Percentiles rank a stretch among this genome's conserved stretches.
phyloP scores from a whole-genome alignment of 2,113 vertebrate species.

The Cryptomyrus ogoouensis region DNA sequence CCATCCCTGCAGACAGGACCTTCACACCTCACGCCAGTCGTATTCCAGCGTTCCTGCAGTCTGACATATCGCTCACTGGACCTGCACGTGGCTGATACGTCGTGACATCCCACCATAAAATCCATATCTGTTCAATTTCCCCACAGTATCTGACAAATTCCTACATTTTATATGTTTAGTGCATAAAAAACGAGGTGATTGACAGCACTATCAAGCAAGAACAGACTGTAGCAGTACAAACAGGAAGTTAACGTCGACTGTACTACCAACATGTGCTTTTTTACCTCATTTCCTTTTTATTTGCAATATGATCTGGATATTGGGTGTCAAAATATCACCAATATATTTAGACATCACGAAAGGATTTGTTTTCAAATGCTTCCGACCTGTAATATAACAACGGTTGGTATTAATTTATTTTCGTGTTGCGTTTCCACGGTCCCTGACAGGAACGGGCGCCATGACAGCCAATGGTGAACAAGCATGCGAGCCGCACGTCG shows the following conservation, averaged over 20 bases:
- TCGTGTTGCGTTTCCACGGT: background rate
- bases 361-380: constrained; percentile 10
- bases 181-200: background rate
- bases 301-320: background rate
- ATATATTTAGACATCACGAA: background rate
- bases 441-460: background rate
- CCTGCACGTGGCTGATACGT: background rate
- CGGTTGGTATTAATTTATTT: background rate
- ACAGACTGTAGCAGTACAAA: background rate
- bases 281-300: background rate
- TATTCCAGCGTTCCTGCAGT: background rate
- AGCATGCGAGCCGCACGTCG: background rate
- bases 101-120: background rate
- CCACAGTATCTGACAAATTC: background rate
- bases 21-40: background rate
- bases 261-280: background rate
- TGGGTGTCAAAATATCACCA: constrained; percentile 2
- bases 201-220: background rate
- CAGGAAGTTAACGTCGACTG: background rate
- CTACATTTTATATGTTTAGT: background rate
- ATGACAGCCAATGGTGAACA: background rate
- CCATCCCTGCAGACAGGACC: background rate
- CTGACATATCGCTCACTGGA: background rate
- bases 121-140: background rate
- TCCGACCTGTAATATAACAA: background rate